Conservation (phyloP, 2,113 vertebrate genomes). For the Baryphthengus martii region DNA sequence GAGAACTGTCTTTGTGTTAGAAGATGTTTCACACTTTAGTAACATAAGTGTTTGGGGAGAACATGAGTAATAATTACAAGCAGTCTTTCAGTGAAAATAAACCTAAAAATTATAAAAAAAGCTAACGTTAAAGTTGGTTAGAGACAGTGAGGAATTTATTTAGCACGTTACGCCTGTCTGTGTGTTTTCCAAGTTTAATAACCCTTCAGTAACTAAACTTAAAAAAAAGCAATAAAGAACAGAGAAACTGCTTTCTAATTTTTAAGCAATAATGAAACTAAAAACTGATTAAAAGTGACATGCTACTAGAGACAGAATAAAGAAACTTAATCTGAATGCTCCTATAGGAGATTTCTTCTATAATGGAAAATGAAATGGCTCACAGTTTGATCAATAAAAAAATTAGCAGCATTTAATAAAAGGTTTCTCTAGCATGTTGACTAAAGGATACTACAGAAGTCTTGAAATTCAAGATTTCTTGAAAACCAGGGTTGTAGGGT, state of each 20-base stretch:
- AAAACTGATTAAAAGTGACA: constrained; percentile 76
- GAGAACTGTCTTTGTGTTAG: constrained; percentile 83
- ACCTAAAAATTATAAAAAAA: constrained; percentile 70
- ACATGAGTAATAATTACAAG: constrained; percentile 76
- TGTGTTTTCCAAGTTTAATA: constrained; percentile 70
- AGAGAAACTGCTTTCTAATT: constrained; percentile 59
- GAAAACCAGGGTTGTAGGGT: not conserved
- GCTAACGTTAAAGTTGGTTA: constrained; percentile 71
- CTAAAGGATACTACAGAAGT: constrained; percentile 1
- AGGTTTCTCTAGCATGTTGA: constrained; percentile 60
- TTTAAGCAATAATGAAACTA: constrained; percentile 63
- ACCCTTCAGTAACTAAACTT: constrained; percentile 59
- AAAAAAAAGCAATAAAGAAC: constrained; percentile 64
- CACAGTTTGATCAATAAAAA: constrained; percentile 76
- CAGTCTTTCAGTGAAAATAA: constrained; percentile 76
- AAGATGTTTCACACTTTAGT: constrained; percentile 82
- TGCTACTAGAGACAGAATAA: constrained; percentile 65
- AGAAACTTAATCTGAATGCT: constrained; percentile 57
- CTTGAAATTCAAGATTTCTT: constrained; percentile 3
- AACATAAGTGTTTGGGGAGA: constrained; percentile 81
- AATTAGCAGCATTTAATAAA: constrained; percentile 79
- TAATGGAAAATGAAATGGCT: constrained; percentile 76
- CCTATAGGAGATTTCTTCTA: constrained; percentile 69
- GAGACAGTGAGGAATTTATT: constrained; percentile 70
- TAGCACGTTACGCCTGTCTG: constrained; percentile 59